Conservation (phyloP, 2,888 invertebrate species). For the Chorisops tibialis region DNA sequence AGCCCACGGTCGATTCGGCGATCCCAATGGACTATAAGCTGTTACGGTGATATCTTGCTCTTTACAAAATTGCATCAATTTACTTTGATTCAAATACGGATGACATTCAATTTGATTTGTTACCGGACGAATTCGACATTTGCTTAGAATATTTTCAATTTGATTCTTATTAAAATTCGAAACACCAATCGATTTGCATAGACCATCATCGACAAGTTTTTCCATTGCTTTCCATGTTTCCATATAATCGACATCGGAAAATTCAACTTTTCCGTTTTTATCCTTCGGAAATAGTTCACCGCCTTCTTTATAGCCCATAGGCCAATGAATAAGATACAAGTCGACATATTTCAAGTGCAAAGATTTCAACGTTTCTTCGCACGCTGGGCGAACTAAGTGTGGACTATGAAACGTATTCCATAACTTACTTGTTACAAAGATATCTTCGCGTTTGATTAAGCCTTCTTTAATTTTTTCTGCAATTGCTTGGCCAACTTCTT, state of each 20-base stretch:
- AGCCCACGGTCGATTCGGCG: slow-evolving; percentile 78
- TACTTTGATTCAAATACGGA: too few species aligned
- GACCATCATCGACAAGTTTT: slow-evolving; percentile 61
- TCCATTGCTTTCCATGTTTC: slow-evolving; percentile 78
- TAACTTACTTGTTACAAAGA: slow-evolving; percentile 75
- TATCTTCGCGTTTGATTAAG: slow-evolving; percentile 63
- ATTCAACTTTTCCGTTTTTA: slow-evolving; percentile 59
- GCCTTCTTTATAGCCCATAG: slow-evolving; percentile 79
- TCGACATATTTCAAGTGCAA: slow-evolving; percentile 77
- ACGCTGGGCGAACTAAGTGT: slow-evolving; percentile 69
- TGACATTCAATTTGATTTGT: too few species aligned
- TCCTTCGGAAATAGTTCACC: slow-evolving; percentile 61
- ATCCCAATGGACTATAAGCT: slow-evolving; percentile 84
- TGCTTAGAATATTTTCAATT: slow-evolving; percentile 61
- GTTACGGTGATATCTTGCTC: slow-evolving; percentile 65
- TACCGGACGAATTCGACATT: slow-evolving; percentile 64
- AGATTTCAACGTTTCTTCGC: slow-evolving; percentile 66
- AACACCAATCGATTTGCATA: slow-evolving; percentile 68
- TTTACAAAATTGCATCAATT: slow-evolving; percentile 67
- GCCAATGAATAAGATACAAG: slow-evolving; percentile 90
- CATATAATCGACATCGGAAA: slow-evolving; percentile 66
- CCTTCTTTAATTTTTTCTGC: slow-evolving; percentile 64
- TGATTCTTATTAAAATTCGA: too few species aligned
- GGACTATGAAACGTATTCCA: slow-evolving; percentile 87
- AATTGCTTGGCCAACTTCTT: slow-evolving; percentile 70